phyloP scores from a whole-genome alignment of 2,797 vertebrate genomes.

The Pangasius larnaudii region DNA sequence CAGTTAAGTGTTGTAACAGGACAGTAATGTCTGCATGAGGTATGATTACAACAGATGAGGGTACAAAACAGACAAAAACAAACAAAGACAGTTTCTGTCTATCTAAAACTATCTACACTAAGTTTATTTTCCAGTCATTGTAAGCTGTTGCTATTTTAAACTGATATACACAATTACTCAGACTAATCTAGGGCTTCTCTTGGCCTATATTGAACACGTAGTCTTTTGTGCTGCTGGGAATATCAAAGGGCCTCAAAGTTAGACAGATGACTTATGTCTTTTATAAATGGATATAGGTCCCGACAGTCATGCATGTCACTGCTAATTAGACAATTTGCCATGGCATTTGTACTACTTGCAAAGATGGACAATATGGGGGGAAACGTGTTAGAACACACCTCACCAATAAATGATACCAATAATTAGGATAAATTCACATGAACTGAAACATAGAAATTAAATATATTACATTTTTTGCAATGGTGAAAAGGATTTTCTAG shows the following conservation, averaged over 20 bases:
- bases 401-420: neutral
- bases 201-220: neutral
- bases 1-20: constrained; percentile 43
- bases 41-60: constrained; percentile 50
- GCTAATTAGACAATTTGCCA: constrained; percentile 68
- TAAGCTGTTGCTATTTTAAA: neutral
- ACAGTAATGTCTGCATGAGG: constrained; percentile 45
- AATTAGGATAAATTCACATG: neutral
- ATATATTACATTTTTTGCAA: neutral
- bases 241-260: constrained; percentile 46
- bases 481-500: neutral
- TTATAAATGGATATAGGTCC: constrained; percentile 64
- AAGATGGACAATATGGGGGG: neutral
- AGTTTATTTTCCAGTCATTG: neutral
- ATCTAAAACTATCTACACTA: neutral
- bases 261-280: constrained; percentile 65
- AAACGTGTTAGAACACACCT: neutral
- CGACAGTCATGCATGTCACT: constrained; percentile 63
- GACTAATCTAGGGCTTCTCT: neutral
- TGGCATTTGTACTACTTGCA: constrained; percentile 20
- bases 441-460: neutral
- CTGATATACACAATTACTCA: neutral
- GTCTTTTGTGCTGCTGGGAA: constrained; percentile 1
- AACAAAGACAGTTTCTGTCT: constrained; percentile 11
- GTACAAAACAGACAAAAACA: constrained; percentile 36